Base-by-base conservation (phyloP, 2,113 vertebrate genomes). In the Coregonus clupeaformis region DNA sequence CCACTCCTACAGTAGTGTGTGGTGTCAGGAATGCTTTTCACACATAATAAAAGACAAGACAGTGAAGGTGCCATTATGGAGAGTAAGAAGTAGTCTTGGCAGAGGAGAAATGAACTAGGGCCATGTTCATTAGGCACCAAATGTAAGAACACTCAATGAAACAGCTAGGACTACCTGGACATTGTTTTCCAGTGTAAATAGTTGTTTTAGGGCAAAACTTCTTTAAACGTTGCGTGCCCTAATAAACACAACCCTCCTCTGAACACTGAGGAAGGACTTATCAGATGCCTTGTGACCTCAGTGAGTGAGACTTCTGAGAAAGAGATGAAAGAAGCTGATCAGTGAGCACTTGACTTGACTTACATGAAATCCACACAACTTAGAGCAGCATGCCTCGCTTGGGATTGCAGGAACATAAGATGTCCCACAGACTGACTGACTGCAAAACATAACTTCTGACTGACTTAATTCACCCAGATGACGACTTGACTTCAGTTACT, bases 1-100 rank as follows among this genome's bases (percentile, higher is more conserved):
- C 82, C 90, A 89, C 85, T 45, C 52, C 52, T 67, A 60, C 30
- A 60, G 22, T 60, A 63, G 49, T 62, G 71, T 69, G 78, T 77
- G 74, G 80, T 81, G 84, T 86, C 80, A 89, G 86, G 84, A 88
- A 91, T 91, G 88, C 83, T 86, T 84, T 83, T 85, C 77, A 85
- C 79, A 80, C 65, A 67, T 32, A 9, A 70, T 16, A 45, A 80
- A 80, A 49, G 29, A 27, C 30, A 60, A 60, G 32, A 73, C 68
- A 68, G n/a, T 18, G 59, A 59, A 49, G 72, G 85, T 77, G 83
- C 68, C 67, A 81, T 74, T 70, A 69, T 74, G 82, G 71, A 71
- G 82, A 79, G 66, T 11, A 72, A 2, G 24, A 7, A 32, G 62
- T 20, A 76, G 66, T 68, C 66, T 22, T 2, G 71, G 73, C 68